Base-by-base conservation (phyloP, 2,888 invertebrate species). In the Synergus gifuensis region DNA sequence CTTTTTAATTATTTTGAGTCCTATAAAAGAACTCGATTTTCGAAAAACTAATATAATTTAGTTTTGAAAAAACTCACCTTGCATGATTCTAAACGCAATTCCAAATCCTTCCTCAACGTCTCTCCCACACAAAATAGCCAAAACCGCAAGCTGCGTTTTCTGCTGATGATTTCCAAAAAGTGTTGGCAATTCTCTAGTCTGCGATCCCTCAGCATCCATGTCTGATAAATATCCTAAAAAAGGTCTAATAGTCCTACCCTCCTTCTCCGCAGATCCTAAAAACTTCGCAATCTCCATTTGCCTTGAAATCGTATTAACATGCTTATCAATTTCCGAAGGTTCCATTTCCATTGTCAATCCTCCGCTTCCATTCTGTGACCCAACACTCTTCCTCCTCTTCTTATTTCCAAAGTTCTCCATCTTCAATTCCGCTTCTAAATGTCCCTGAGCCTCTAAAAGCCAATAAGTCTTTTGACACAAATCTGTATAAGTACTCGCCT, bases 271-370 rank as follows among this genome's bases (percentile, higher is more conserved):
- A 4, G 93, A 93, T 0, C 95, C 93, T 28, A 97, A 91, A 90
- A 95, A 97, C 86, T 96, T 96, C 0, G 95, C 95, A 0, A 97
- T 94, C 87, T 98, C 97, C 86, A 96, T 95, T 91, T 98, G 98
- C n/a, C 96, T 93, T 7, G 94, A 94, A 83, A 98, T 96, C 0
- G 96, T 96, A 79, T 95, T 95, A 85, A 98, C 95, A 84, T 97
- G 95, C 84, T 95, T 95, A 90, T 95, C 95, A 84, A 97, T 94
- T n/a, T 95, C 95, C 82, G 94, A 93, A 40, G 94, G 94, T 90
- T 95, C 95, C 89, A 97, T 93, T 91, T 95, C 95, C 93, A 96
- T 95, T 9, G 95, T 94, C 64, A 96, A 93, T 60, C 85, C 81
- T 4, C 83, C 84, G 42, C 84, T 83, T 11, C 77, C 66, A 22